phyloP scores from a whole-genome alignment of 2,888 invertebrate genomes.

The Pheosia gnoma region DNA sequence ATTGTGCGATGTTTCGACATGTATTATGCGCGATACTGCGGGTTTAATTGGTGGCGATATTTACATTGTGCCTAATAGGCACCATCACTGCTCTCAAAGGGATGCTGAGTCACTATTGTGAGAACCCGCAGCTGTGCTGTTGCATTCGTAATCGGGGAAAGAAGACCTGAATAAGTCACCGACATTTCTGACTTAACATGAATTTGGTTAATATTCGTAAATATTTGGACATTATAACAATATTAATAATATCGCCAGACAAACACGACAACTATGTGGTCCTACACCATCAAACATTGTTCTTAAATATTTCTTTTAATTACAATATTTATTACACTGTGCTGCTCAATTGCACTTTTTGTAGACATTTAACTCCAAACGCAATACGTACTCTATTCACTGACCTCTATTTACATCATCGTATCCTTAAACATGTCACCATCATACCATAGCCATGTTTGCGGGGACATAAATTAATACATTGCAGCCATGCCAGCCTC shows the following conservation, averaged over 20 bases:
- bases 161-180: background rate
- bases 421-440: background rate
- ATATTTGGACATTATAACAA: no score
- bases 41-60: slow-evolving; percentile 43
- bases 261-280: no score
- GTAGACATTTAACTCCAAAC: no score
- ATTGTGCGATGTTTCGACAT: slow-evolving; percentile 73
- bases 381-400: no score
- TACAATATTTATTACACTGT: no score
- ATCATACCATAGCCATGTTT: slow-evolving; percentile 2
- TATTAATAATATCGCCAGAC: no score
- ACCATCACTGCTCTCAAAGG: slow-evolving; percentile 35
- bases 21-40: slow-evolving; percentile 31
- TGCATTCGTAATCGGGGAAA: slow-evolving; percentile 23
- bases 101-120: slow-evolving; percentile 40
- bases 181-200: no score
- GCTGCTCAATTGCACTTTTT: no score
- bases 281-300: no score
- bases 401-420: background rate
- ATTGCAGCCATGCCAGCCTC: slow-evolving; percentile 30
- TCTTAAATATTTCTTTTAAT: no score
- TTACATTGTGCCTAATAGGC: slow-evolving; percentile 41
- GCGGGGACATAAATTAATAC: slow-evolving; percentile 22
- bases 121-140: slow-evolving; percentile 34
- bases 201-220: no score